Conservation (phyloP, 2,113 vertebrate species). For the Orycteropus afer region DNA sequence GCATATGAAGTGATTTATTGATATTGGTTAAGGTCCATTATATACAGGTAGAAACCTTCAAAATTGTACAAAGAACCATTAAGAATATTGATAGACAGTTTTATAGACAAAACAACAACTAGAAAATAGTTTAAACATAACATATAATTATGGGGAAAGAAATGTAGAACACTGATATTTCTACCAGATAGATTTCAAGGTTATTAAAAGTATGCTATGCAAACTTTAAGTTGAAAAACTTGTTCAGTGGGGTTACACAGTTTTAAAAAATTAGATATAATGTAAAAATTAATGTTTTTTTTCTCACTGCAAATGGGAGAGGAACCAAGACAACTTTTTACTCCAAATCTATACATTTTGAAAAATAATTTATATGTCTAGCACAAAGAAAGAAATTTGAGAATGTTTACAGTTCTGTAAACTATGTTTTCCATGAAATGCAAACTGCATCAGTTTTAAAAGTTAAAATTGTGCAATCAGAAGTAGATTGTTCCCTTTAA, state of each 20-base stretch:
- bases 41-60: slow-evolving; percentile 75
- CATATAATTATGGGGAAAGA: slow-evolving; percentile 60
- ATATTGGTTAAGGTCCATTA: slow-evolving; percentile 62
- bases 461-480: slow-evolving; percentile 69
- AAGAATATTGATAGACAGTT: slow-evolving; percentile 60
- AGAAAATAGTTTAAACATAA: slow-evolving; percentile 59
- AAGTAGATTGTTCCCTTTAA: slow-evolving; percentile 52
- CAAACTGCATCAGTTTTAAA: slow-evolving; percentile 66
- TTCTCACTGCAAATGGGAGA: slow-evolving; percentile 38
- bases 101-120: slow-evolving; percentile 63
- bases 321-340: slow-evolving; percentile 55
- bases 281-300: slow-evolving; percentile 71
- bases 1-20: slow-evolving; percentile 68
- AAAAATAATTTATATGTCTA: slow-evolving; percentile 78
- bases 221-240: slow-evolving; percentile 69
- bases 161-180: slow-evolving; percentile 43
- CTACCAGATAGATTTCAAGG: slow-evolving; percentile 54
- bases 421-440: slow-evolving; percentile 74
- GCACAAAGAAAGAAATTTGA: slow-evolving; percentile 67
- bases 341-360: slow-evolving; percentile 70
- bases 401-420: slow-evolving; percentile 69
- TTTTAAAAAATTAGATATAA: slow-evolving; percentile 67
- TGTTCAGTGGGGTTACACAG: slow-evolving; percentile 53
- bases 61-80: slow-evolving; percentile 72
- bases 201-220: slow-evolving; percentile 61